phyloP scores from a whole-genome alignment of 1,140 invertebrate species.

The Aplysia californica region DNA sequence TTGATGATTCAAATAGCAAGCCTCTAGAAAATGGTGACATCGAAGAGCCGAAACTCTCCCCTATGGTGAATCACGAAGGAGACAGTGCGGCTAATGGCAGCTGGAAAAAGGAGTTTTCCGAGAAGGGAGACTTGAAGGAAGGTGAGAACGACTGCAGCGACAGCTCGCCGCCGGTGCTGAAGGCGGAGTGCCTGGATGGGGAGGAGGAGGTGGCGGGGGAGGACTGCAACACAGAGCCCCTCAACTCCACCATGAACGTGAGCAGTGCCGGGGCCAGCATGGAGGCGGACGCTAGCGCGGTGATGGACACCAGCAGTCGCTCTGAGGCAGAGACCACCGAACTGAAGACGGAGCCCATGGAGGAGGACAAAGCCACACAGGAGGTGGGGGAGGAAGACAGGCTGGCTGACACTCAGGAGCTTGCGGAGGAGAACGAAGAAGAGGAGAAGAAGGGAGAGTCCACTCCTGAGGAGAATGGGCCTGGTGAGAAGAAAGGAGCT shows the following conservation, averaged over 20 bases:
- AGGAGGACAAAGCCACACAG: too few relatives aligned
- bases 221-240: neutral
- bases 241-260: slow-evolving; percentile 21
- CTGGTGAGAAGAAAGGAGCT: too few relatives aligned
- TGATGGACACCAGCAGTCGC: neutral
- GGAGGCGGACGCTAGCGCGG: slow-evolving; percentile 2
- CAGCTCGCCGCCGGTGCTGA: slow-evolving; percentile 23
- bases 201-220: slow-evolving; percentile 11
- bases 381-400: too few relatives aligned
- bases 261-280: neutral
- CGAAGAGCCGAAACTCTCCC: slow-evolving; percentile 20
- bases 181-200: slow-evolving; percentile 17
- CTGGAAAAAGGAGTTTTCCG: neutral
- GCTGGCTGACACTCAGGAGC: too few relatives aligned
- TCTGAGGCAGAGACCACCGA: too few relatives aligned
- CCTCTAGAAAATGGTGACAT: slow-evolving; percentile 21
- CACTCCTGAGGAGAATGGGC: too few relatives aligned
- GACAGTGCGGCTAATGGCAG: neutral
- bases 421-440: too few relatives aligned
- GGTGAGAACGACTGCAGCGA: slow-evolving; percentile 12
- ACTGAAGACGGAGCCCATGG: too few relatives aligned
- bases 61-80: slow-evolving; percentile 9
- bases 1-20: neutral
- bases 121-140: neutral
- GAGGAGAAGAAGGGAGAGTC: too few relatives aligned